Conservation (phyloP, 2,888 invertebrate species). For the Xanthia icteritia region DNA sequence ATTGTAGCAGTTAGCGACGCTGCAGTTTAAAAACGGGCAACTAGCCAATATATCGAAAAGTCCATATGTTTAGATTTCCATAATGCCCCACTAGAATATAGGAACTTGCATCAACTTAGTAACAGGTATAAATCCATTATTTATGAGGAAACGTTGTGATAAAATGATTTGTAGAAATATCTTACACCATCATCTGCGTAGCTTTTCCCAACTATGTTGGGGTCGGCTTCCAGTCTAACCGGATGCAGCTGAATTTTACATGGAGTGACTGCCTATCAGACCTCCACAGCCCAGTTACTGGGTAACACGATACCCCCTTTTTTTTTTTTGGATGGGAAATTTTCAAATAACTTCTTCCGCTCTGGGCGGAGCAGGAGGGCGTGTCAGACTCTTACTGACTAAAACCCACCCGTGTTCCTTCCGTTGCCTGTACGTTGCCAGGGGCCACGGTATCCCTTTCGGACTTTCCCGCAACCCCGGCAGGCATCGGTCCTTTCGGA, state of each 20-base stretch:
- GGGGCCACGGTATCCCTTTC: too few relatives aligned
- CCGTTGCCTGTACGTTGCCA: too few relatives aligned
- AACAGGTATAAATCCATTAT: conserved; percentile 15
- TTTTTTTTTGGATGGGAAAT: too few relatives aligned
- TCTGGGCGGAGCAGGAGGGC: too few relatives aligned
- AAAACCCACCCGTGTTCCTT: too few relatives aligned
- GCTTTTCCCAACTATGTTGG: neutral
- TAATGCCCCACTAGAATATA: conserved; percentile 38
- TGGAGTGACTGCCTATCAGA: neutral
- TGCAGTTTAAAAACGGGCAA: conserved; percentile 41
- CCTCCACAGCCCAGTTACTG: neutral
- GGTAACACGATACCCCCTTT: neutral
- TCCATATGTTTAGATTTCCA: conserved; percentile 42
- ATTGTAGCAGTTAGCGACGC: neutral
- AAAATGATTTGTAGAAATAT: neutral
- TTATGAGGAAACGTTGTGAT: neutral
- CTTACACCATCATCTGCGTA: neutral
- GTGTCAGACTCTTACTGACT: too few relatives aligned
- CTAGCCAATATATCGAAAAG: conserved; percentile 36
- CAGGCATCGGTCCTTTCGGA: too few relatives aligned
- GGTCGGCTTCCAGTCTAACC: neutral
- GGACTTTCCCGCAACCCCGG: too few relatives aligned
- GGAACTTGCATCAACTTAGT: neutral
- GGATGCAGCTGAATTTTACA: neutral
- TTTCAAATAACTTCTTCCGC: too few relatives aligned